A percentile compares a stretch with the other conserved stretches of the same genome.
phyloP scores from a whole-genome alignment of 1,140 invertebrate species.

The Maconellicoccus hirsutus region DNA sequence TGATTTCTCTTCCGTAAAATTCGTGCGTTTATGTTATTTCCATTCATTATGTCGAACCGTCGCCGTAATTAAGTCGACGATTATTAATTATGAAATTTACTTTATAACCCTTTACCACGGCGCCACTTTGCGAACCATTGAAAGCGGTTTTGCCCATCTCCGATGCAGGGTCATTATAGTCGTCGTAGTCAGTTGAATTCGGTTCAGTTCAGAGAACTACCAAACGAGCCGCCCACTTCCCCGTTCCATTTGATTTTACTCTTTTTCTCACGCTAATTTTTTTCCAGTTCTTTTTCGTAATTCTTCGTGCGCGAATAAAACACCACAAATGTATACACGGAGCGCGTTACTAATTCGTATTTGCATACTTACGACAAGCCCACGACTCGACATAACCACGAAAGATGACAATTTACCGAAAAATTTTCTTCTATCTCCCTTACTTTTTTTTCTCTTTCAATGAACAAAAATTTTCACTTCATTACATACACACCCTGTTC shows the following conservation, averaged over 20 bases:
- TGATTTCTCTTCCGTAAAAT: conserved; percentile 5
- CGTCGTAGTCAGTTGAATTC: not conserved
- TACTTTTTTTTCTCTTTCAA: too few relatives aligned
- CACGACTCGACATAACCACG: too few relatives aligned
- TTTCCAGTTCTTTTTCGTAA: not conserved
- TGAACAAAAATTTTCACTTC: too few relatives aligned
- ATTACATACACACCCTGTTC: too few relatives aligned
- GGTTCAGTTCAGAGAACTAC: conserved; percentile 7
- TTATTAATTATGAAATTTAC: not conserved
- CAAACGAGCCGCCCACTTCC: conserved; percentile 6
- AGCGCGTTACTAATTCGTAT: conserved; percentile 1
- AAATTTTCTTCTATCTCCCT: too few relatives aligned
- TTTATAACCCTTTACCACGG: not conserved
- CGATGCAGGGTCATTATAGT: not conserved
- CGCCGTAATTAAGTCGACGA: not conserved
- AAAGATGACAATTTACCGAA: too few relatives aligned
- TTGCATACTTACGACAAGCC: not conserved
- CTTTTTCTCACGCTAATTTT: conserved; percentile 2
- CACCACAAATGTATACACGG: too few relatives aligned
- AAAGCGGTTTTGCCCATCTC: not conserved
- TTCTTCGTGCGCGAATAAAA: not conserved
- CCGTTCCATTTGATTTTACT: not conserved
- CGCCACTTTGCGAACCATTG: not conserved
- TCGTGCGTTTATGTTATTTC: not conserved
- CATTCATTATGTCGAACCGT: not conserved